phyloP scores from a whole-genome alignment of 2,113 vertebrate species.

The Zapornia atra region DNA sequence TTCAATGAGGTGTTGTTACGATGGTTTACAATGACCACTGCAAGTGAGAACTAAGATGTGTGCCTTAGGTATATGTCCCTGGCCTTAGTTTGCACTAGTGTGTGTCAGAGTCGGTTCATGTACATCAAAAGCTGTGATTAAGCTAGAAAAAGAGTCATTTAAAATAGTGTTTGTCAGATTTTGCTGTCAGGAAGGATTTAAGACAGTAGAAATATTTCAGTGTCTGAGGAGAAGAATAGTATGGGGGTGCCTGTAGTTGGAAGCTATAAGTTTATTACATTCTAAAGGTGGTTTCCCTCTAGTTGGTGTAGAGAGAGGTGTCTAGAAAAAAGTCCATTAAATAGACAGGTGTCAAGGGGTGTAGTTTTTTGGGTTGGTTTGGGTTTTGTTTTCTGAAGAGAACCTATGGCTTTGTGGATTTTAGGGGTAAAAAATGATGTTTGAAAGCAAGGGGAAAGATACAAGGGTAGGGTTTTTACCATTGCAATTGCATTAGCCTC shows the following conservation, averaged over 20 bases:
- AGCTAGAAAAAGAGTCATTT: neutral
- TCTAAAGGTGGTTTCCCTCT: neutral
- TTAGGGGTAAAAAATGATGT: neutral
- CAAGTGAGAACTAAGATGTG: neutral
- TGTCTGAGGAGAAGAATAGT: neutral
- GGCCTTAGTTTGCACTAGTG: neutral
- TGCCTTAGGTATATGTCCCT: neutral
- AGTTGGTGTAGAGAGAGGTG: fast-evolving
- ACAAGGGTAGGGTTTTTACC: neutral
- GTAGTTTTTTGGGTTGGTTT: neutral
- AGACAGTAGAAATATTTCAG: neutral
- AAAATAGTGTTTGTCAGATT: neutral
- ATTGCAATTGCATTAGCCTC: neutral
- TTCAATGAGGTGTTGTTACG: neutral
- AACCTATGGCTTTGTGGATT: neutral
- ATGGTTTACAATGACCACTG: neutral
- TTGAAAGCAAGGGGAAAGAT: neutral
- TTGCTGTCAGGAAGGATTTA: neutral
- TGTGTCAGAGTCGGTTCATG: neutral
- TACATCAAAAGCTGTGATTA: neutral
- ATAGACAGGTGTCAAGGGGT: neutral
- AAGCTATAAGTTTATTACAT: neutral
- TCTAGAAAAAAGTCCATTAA: neutral
- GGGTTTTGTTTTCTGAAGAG: neutral
- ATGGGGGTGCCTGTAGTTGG: fast-evolving